phyloP scores from a whole-genome alignment of 1,140 invertebrate species.

The Platorchestia sp. region DNA sequence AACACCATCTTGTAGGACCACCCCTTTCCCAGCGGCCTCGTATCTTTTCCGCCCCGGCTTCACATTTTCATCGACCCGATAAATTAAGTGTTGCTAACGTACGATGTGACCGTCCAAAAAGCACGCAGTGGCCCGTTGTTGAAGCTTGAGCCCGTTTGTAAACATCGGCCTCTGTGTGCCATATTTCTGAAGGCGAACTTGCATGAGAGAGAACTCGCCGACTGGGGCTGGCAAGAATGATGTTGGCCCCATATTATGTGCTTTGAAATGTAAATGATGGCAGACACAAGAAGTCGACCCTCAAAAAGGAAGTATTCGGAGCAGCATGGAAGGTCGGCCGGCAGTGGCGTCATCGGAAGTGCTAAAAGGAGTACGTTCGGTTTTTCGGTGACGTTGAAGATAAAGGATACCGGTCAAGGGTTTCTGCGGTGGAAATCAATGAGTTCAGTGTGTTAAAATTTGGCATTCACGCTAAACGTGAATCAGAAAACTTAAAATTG shows the following conservation, averaged over 20 bases:
- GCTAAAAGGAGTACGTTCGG: not conserved
- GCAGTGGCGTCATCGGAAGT: not conserved
- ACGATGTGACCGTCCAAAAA: not conserved
- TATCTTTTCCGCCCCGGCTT: not conserved
- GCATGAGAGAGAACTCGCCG: not conserved
- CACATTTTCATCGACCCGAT: not conserved
- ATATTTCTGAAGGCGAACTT: not conserved
- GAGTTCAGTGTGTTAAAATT: too few species aligned
- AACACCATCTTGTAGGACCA: not conserved
- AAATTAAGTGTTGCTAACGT: conserved; percentile 1
- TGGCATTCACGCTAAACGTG: not conserved
- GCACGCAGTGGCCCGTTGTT: not conserved
- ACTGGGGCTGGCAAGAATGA: not conserved
- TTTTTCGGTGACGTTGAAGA: not conserved
- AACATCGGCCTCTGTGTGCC: not conserved
- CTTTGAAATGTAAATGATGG: conserved; percentile 9
- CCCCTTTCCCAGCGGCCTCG: not conserved
- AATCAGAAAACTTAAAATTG: not conserved
- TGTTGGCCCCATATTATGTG: not conserved
- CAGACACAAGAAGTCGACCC: not conserved
- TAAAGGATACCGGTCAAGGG: not conserved
- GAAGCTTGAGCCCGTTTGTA: not conserved
- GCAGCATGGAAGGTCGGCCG: not conserved
- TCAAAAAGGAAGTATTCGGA: not conserved
- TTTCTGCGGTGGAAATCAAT: not conserved